These are phyloP conservation scores for Anoplopoma fimbria DNA, from an alignment of 2,113 vertebrate genomes.

Conservation along the genomic window DNA sequence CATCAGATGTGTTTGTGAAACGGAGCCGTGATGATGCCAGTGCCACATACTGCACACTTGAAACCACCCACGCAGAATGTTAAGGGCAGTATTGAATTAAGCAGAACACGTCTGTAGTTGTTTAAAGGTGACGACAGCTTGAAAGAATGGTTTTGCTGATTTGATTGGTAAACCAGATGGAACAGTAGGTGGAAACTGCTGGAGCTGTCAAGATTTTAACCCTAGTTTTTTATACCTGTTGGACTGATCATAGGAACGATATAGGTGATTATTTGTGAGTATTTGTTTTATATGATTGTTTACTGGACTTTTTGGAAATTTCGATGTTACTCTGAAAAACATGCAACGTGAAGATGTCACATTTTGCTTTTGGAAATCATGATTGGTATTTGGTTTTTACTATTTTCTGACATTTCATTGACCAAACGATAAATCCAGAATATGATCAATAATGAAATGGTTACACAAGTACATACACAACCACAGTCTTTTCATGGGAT, in stretches of 20 bases:
- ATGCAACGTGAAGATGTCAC: not conserved
- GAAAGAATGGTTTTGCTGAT: constrained; percentile 30
- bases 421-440: not conserved
- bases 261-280: not conserved
- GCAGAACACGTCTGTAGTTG: constrained; percentile 47
- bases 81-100: constrained; percentile 52
- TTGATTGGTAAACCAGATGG: constrained; percentile 19
- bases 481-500: not conserved
- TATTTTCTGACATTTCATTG: not conserved
- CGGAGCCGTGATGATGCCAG: constrained; percentile 59
- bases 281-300: not conserved
- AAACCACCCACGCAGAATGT: constrained; percentile 54
- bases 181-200: constrained; percentile 9
- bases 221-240: not conserved
- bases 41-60: constrained; percentile 31
- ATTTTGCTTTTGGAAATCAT: not conserved
- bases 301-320: not conserved
- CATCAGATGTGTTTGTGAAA: constrained; percentile 67
- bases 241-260: not conserved
- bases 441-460: not conserved
- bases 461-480: not conserved
- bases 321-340: not conserved
- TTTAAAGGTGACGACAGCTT: constrained; percentile 34
- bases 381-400: not conserved
- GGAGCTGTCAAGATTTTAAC: not conserved